Evolutionary conservation across 2,888 invertebrate species (phyloP).

Genomic region (Drosophila fulvimacula): DNA sequence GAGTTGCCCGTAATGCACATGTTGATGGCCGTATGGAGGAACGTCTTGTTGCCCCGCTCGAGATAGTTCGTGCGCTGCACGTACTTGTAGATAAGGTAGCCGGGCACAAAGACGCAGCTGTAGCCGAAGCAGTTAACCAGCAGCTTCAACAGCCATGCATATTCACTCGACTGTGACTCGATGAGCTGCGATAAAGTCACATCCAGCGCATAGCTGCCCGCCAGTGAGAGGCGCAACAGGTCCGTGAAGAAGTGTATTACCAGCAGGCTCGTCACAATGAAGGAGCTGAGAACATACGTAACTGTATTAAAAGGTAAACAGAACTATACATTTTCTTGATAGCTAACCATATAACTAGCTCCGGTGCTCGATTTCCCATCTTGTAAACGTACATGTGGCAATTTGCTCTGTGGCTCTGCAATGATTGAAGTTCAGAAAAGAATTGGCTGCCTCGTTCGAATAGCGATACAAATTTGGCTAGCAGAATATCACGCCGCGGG

Average conservation of each 20-base stretch:
- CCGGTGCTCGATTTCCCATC: constrained; percentile 84
- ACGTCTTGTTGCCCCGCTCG: constrained; percentile 86
- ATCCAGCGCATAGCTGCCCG: constrained; percentile 75
- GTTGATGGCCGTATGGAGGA: constrained; percentile 79
- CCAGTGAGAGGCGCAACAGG: constrained; percentile 83
- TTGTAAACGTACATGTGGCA: constrained; percentile 55
- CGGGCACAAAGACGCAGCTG: constrained; percentile 94
- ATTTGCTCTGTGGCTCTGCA: constrained; percentile 5
- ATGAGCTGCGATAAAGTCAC: constrained; percentile 84
- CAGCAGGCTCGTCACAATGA: constrained; percentile 77
- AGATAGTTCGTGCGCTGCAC: constrained; percentile 91
- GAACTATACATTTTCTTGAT: neutral
- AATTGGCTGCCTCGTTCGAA: constrained; percentile 32
- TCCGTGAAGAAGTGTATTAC: constrained; percentile 83
- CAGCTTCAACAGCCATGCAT: constrained; percentile 91
- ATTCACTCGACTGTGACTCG: constrained; percentile 86
- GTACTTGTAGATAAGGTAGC: constrained; percentile 92
- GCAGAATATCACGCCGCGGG: constrained; percentile 29
- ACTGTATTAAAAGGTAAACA: neutral
- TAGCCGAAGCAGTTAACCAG: constrained; percentile 94
- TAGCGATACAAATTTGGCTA: constrained; percentile 18
- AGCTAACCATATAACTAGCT: constrained; percentile 83
- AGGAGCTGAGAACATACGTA: constrained; percentile 59
- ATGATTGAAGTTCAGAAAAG: constrained; percentile 9
- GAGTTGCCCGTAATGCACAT: constrained; percentile 83